Base-by-base conservation (phyloP, 2,888 invertebrate genomes). In the Monoplex corrugatus region DNA sequence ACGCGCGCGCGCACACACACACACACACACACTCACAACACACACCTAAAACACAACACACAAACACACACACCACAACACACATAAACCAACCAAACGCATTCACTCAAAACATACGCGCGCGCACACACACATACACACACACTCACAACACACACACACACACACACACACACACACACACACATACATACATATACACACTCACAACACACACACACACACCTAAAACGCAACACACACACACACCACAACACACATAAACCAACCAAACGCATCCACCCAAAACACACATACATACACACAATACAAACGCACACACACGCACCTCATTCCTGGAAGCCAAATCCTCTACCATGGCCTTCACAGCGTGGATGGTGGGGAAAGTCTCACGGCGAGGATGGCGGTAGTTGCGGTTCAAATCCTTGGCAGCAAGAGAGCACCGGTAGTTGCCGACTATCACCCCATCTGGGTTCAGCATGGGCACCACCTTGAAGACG, bases 401-500 rank as follows among this genome's bases (percentile, higher is more conserved):
- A 91, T 95, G 95, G 43, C 95, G 92, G 91, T 96, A 96, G 92
- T 96, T 96, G 19, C 96, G 92, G 92, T 96, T 96, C 80, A 96
- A 91, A 90, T 96, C 96, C 86, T 95, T 89, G 13, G 94, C 95
- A 5, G 95, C 95, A 89, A 96, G 91, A 13, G 95, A 95, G 90
- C 95, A 95, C 89, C 96, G 92, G 90, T 96, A 96, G 92, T 96
- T 96, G 8, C 96, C 96, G 1, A 96, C 95, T 28, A 96, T 96
- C n/a, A 96, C 96, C 8, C 96, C 96, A 86, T 96, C 96, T 19
- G 96, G 96, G 90, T 96, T 96, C 80, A 96, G 91, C 96, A 96
- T 96, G 3, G 96, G 96, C 43, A 96, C 94, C 35, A 96, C 93
- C 93, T 96, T 95, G 91, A 96, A 96, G 89, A 95, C 93, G 91